Conservation (phyloP, 1,140 invertebrate genomes). For the Druon quercuslanigerum region DNA sequence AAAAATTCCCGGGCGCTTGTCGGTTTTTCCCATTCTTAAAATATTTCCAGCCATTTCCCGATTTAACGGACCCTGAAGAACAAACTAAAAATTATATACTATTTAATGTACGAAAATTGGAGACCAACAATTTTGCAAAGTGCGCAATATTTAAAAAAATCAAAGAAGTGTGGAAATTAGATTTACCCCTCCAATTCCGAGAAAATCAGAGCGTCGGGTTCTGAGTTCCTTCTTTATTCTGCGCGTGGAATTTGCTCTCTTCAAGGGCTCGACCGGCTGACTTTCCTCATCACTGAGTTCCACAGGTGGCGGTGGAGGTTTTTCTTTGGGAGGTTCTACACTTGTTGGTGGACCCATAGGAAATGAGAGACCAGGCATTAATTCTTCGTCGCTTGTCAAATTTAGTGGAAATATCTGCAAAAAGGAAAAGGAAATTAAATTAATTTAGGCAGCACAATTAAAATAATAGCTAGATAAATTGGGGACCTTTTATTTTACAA, state of each 20-base stretch:
- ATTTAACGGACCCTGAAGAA: too few species aligned
- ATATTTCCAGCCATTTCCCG: too few species aligned
- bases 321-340: conserved; percentile 88
- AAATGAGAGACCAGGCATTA: conserved; percentile 64
- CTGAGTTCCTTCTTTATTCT: conserved; percentile 90
- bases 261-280: conserved; percentile 76
- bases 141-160: not conserved
- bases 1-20: too few species aligned
- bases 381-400: conserved; percentile 69
- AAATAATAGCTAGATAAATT: conserved; percentile 19
- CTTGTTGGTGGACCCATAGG: conserved; percentile 77
- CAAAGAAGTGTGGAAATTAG: conserved; percentile 31
- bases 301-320: conserved; percentile 88
- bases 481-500: too few species aligned
- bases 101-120: too few species aligned
- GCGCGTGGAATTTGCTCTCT: conserved; percentile 87
- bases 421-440: conserved; percentile 16
- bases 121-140: not conserved
- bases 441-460: not conserved
- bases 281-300: conserved; percentile 77
- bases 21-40: too few species aligned
- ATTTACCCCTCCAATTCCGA: conserved; percentile 85
- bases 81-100: too few species aligned
- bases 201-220: conserved; percentile 89
- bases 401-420: conserved; percentile 68